These are phyloP conservation scores for Portevinia maculata DNA, from an alignment of 2,888 invertebrate genomes.

Conservation along the genomic window DNA sequence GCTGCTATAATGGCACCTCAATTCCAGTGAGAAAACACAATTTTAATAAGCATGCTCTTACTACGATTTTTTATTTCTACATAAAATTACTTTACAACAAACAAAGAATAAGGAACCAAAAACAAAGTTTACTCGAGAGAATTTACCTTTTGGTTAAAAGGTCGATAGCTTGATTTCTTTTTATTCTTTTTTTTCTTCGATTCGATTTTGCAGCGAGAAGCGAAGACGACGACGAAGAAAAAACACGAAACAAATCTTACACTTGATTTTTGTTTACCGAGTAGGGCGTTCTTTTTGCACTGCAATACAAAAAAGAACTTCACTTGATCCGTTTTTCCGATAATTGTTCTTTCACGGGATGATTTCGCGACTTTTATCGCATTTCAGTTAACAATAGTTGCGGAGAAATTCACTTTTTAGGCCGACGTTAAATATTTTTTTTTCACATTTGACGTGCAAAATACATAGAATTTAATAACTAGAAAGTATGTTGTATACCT, in stretches of 20 bases:
- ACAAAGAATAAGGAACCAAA: background rate
- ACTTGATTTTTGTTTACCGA: conserved; percentile 71
- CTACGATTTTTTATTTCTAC: conserved; percentile 32
- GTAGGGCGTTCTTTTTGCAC: conserved; percentile 73
- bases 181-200: conserved; percentile 45
- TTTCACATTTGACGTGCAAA: conserved; percentile 73
- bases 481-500: conserved; percentile 73
- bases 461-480: conserved; percentile 72
- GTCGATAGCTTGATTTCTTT: conserved; percentile 70
- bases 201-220: conserved; percentile 49
- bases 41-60: conserved; percentile 42
- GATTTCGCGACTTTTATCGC: conserved; percentile 45
- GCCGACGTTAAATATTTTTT: conserved; percentile 67
- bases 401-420: conserved; percentile 62
- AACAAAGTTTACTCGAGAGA: conserved; percentile 38
- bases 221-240: conserved; percentile 38
- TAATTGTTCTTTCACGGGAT: conserved; percentile 11
- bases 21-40: conserved; percentile 60
- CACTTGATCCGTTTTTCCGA: conserved; percentile 54
- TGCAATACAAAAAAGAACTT: conserved; percentile 61
- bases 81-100: conserved; percentile 31
- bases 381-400: conserved; percentile 61
- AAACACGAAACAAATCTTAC: conserved; percentile 63
- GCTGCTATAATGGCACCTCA: conserved; percentile 63
- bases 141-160: conserved; percentile 65